These are phyloP conservation scores for Eupithecia exiguata DNA, from an alignment of 2,888 invertebrate species.

Conservation along the genomic window DNA sequence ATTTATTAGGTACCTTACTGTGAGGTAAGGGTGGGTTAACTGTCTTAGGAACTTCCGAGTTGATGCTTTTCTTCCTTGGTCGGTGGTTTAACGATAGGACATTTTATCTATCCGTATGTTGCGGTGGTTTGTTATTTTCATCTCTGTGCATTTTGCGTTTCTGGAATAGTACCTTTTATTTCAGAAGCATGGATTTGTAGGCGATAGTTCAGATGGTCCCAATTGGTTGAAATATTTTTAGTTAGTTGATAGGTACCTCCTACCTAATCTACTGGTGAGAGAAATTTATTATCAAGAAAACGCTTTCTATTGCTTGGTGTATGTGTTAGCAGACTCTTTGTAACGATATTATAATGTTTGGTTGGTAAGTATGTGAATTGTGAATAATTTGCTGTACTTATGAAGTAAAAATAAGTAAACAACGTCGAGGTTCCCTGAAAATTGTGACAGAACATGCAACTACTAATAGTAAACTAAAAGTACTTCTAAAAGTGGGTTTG, in stretches of 20 bases:
- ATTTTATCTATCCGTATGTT: not conserved
- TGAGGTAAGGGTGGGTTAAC: not conserved
- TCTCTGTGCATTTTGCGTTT: not conserved
- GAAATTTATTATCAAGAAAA: not conserved
- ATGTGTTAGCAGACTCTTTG: not conserved
- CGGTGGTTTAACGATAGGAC: not conserved
- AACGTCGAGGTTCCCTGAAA: constrained; percentile 38
- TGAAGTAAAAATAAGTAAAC: not conserved
- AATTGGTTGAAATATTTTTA: not conserved
- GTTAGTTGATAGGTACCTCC: not conserved
- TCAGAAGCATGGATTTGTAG: not conserved
- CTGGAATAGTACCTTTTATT: not conserved
- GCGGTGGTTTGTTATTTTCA: not conserved
- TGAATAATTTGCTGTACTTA: not conserved
- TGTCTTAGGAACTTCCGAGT: not conserved
- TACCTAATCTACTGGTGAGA: not conserved
- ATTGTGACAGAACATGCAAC: constrained; percentile 46
- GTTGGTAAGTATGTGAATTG: not conserved
- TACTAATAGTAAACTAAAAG: constrained; percentile 25
- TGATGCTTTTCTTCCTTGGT: not conserved
- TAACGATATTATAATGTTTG: not conserved
- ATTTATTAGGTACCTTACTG: constrained; percentile 1
- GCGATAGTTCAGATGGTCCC: not conserved
- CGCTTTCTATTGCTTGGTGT: not conserved
- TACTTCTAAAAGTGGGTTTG: constrained; percentile 40